Conservation (phyloP, 23 tunicate genomes). For the Phallusia fumigata region DNA sequence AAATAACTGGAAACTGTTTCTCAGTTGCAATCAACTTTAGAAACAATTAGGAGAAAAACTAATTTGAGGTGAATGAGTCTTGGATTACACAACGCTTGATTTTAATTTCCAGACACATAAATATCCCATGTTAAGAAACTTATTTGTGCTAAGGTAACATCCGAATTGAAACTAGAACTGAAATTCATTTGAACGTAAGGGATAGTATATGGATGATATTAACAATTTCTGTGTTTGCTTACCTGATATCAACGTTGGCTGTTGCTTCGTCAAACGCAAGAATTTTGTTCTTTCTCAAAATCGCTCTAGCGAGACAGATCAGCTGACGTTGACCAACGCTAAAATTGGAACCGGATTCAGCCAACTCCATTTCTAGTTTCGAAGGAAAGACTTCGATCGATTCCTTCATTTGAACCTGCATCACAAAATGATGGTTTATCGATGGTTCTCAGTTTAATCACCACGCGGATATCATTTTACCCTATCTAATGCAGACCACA, state of each 20-base stretch:
- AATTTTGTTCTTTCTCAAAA: slow-evolving; percentile 71
- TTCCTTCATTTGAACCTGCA: slow-evolving; percentile 69
- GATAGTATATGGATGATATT: too few species aligned
- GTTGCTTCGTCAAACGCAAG: slow-evolving; percentile 96
- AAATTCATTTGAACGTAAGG: too few species aligned
- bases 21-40: too few species aligned
- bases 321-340: slow-evolving; percentile 97
- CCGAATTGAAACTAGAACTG: too few species aligned
- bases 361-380: slow-evolving; percentile 56
- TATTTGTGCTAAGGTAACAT: too few species aligned
- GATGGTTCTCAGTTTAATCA: neutral
- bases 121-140: too few species aligned
- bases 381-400: slow-evolving; percentile 48
- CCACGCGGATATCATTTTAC: slow-evolving; percentile 14
- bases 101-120: too few species aligned
- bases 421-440: neutral
- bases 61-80: too few species aligned
- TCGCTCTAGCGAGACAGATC: slow-evolving; percentile 94
- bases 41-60: slow-evolving; percentile 62
- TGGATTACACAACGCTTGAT: too few species aligned
- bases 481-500: slow-evolving; percentile 82
- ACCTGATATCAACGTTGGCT: slow-evolving; percentile 92
- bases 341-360: slow-evolving; percentile 85
- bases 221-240: too few species aligned
- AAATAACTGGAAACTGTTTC: too few species aligned